A percentile compares a stretch with the other conserved stretches of the same genome.
phyloP scores from a whole-genome alignment of 2,888 invertebrate genomes.

The Philereme transversata region DNA sequence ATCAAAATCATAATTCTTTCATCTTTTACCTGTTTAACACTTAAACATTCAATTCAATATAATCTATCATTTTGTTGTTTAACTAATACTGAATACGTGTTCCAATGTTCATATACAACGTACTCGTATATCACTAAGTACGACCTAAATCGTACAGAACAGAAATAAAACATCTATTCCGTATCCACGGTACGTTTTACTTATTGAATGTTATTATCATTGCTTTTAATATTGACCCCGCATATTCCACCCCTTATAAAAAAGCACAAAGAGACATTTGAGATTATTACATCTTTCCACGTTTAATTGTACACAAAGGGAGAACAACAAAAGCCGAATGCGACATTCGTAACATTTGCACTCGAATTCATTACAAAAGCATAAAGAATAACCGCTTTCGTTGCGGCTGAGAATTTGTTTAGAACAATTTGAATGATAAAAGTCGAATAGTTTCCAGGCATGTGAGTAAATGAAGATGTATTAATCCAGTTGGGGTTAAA shows the following conservation, averaged over 20 bases:
- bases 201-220: constrained; percentile 23
- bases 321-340: constrained; percentile 73
- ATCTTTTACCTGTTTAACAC: no score
- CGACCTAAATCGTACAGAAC: no score
- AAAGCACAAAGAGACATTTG: constrained; percentile 76
- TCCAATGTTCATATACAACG: no score
- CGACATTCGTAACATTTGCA: constrained; percentile 76
- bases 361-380: constrained; percentile 65
- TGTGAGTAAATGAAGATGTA: constrained; percentile 81
- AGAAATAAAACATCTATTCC: constrained; percentile 2
- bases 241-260: constrained; percentile 72
- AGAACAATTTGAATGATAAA: constrained; percentile 79
- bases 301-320: constrained; percentile 81
- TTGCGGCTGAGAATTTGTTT: constrained; percentile 71
- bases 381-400: constrained; percentile 59
- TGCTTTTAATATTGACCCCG: constrained; percentile 71
- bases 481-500: constrained; percentile 82
- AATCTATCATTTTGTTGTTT: no score
- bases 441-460: constrained; percentile 61
- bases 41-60: no score
- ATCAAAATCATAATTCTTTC: no score
- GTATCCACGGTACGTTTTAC: constrained; percentile 11
- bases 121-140: no score
- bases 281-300: constrained; percentile 82
- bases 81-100: no score